These are phyloP conservation scores for Probaryconus sp. DNA, from an alignment of 1,140 invertebrate species.

Conservation along the genomic window DNA sequence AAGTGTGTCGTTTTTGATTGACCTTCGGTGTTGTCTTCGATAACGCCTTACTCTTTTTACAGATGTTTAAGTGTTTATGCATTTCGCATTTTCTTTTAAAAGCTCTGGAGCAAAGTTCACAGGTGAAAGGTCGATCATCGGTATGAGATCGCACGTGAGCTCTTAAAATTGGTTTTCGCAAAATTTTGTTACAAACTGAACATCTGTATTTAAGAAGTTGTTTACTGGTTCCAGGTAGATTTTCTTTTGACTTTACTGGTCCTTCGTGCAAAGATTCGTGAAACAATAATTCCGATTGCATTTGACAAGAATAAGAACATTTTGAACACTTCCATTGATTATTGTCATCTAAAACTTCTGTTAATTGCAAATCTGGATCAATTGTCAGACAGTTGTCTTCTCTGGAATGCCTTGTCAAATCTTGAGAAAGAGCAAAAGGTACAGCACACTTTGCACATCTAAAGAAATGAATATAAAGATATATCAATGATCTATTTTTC, in stretches of 20 bases:
- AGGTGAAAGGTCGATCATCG: slow-evolving; percentile 87
- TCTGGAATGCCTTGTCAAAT: slow-evolving; percentile 83
- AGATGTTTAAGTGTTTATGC: slow-evolving; percentile 65
- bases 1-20: slow-evolving; percentile 72
- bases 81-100: slow-evolving; percentile 84
- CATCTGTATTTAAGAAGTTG: slow-evolving; percentile 80
- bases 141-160: slow-evolving; percentile 86
- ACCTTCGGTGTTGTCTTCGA: neutral
- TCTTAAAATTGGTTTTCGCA: slow-evolving; percentile 83
- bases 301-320: slow-evolving; percentile 76
- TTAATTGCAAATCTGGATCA: neutral
- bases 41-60: slow-evolving; percentile 21
- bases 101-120: slow-evolving; percentile 79
- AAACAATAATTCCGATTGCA: slow-evolving; percentile 81
- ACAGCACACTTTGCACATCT: slow-evolving; percentile 84
- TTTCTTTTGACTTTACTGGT: slow-evolving; percentile 69
- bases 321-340: slow-evolving; percentile 71
- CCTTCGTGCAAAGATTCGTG: slow-evolving; percentile 82
- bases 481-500: too few species aligned
- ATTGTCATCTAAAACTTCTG: neutral
- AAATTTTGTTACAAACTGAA: slow-evolving; percentile 83
- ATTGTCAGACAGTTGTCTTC: slow-evolving; percentile 55
- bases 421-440: slow-evolving; percentile 84
- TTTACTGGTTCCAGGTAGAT: slow-evolving; percentile 66
- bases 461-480: too few species aligned